Conservation (phyloP, 2,797 vertebrate genomes). For the Chanos chanos region DNA sequence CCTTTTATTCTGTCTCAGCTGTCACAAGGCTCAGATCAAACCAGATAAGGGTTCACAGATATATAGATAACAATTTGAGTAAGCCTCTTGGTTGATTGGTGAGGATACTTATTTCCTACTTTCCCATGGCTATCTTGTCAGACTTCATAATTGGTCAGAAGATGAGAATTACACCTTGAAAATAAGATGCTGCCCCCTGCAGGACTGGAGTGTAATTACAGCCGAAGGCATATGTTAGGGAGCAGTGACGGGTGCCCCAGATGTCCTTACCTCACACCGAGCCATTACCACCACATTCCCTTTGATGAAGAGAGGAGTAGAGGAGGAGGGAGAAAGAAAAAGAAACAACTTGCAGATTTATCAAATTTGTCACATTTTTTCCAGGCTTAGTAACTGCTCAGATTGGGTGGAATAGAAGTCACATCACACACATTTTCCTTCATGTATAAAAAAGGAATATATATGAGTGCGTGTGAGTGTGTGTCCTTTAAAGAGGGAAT, state of each 20-base stretch:
- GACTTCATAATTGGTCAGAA: too few species aligned
- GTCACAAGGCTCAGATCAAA: too few species aligned
- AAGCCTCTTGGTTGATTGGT: too few species aligned
- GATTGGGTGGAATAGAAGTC: constrained; percentile 59
- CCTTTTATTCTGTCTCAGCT: too few species aligned
- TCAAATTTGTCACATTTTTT: constrained; percentile 61
- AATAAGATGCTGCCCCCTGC: not conserved
- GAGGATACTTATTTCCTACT: too few species aligned
- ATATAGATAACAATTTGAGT: too few species aligned
- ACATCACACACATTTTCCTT: constrained; percentile 58
- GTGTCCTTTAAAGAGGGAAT: constrained; percentile 45
- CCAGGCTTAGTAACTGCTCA: constrained; percentile 54
- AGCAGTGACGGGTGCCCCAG: constrained; percentile 14
- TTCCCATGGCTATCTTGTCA: too few species aligned
- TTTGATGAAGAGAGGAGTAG: constrained; percentile 22
- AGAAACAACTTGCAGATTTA: constrained; percentile 37
- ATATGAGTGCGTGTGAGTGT: constrained; percentile 15
- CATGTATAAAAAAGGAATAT: constrained; percentile 39
- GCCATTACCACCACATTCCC: constrained; percentile 14
- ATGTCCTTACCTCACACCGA: constrained; percentile 15
- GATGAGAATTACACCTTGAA: not conserved
- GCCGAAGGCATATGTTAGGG: constrained; percentile 2
- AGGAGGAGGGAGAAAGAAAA: constrained; percentile 2
- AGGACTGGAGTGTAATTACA: not conserved
- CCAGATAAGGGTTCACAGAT: too few species aligned